phyloP scores from a whole-genome alignment of 1,140 invertebrate genomes.

The Odontomachus brunneus region DNA sequence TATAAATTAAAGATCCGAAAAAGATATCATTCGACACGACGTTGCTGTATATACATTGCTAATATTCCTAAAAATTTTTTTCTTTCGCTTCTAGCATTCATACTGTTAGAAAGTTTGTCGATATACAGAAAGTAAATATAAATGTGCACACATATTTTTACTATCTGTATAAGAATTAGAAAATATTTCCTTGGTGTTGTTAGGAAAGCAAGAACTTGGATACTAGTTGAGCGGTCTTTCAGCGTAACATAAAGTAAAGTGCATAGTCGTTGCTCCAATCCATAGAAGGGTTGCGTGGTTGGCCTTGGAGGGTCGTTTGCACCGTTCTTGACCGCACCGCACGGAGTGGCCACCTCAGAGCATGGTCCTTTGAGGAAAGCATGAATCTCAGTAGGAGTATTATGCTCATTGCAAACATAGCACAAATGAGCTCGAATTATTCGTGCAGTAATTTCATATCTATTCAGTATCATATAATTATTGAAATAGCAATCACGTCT shows the following conservation, averaged over 20 bases:
- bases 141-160: not conserved
- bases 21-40: not conserved
- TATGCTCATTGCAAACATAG: conserved; percentile 58
- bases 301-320: conserved; percentile 82
- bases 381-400: conserved; percentile 69
- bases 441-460: not conserved
- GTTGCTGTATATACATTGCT: not conserved
- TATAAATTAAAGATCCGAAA: not conserved
- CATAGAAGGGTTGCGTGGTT: conserved; percentile 80
- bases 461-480: not conserved
- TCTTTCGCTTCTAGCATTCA: not conserved
- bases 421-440: not conserved
- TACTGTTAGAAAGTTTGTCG: not conserved
- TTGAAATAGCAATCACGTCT: not conserved
- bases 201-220: conserved; percentile 22
- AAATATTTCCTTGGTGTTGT: not conserved
- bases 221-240: conserved; percentile 33
- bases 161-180: conserved; percentile 7
- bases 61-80: not conserved
- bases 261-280: conserved; percentile 26
- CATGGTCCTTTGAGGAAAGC: conserved; percentile 69
- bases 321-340: conserved; percentile 69
- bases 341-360: conserved; percentile 44
- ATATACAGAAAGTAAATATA: not conserved
- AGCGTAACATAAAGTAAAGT: conserved; percentile 73